phyloP scores from a whole-genome alignment of 2,888 invertebrate genomes.

The Polylopha cassiicola region DNA sequence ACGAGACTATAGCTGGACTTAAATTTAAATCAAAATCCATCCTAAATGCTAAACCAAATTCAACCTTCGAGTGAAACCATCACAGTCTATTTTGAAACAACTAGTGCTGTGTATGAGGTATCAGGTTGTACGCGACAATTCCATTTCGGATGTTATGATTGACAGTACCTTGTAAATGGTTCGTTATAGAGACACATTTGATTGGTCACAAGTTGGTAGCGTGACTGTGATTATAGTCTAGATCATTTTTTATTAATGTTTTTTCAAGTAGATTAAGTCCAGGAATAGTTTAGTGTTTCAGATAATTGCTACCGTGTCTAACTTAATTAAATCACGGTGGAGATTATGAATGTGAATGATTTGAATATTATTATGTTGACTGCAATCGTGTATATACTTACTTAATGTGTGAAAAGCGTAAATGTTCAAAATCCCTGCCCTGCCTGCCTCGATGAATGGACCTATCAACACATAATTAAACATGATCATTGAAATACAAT shows the following conservation, averaged over 20 bases:
- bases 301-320: conserved; percentile 5
- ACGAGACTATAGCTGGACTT: conserved; percentile 9
- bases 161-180: conserved; percentile 27
- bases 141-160: conserved; percentile 27
- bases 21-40: conserved; percentile 19
- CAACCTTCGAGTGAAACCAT: neutral
- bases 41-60: neutral
- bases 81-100: conserved; percentile 1
- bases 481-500: too few relatives aligned
- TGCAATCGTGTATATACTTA: too few relatives aligned
- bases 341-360: too few relatives aligned
- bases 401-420: too few relatives aligned
- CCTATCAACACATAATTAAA: too few relatives aligned
- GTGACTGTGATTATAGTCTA: conserved; percentile 14
- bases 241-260: conserved; percentile 10
- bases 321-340: too few relatives aligned
- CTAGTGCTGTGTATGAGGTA: conserved; percentile 12
- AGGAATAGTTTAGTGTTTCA: neutral
- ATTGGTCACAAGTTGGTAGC: conserved; percentile 7
- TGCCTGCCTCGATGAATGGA: too few relatives aligned
- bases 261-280: conserved; percentile 10
- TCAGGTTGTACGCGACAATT: conserved; percentile 29
- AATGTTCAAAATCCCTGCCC: too few relatives aligned
- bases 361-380: too few relatives aligned
- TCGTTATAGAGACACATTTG: conserved; percentile 20